Evolutionary conservation across 2,888 invertebrate genomes (phyloP), one percentile per base, ranked within the genome.

Genomic region (Latheticus oryzae): DNA sequence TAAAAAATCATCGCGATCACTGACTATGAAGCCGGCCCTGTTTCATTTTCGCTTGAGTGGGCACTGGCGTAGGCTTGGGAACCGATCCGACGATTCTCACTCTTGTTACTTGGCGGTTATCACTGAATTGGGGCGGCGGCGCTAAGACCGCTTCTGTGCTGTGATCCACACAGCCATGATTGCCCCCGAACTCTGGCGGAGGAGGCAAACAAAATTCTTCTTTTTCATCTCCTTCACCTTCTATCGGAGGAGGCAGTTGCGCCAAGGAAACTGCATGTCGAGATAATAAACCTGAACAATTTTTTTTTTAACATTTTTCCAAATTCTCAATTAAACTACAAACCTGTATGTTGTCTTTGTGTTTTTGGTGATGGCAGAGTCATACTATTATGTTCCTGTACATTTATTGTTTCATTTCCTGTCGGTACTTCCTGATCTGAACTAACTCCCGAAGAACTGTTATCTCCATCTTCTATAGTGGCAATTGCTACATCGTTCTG

Each of bases 111-210:
- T 77, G 80, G 51, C 82, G 77, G 64, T 84, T 84, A 80, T 94
- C 94, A 78, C 91, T 92, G 81, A 95, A 95, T 79, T 95, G 94
- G 24, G 94, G 94, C 23, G 94, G 95, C 24, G 94, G 94, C 13
- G 93, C 92, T 8, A 92, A 84, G 43, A 87, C 81, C 56, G 86
- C 84, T 61, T 84, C 84, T 2, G 81, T 61, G 17, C 47, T 58
- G 32, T 61, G 60, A 24, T 64, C 68, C n/a, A 63, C 37, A 57
- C 32, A 23, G 5, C 21, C 66, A 51, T 73, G 75, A 59, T 73
- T 73, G 19, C 80, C 82, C 40, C 81, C 81, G 66, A 85, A 85
- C 70, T 85, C 85, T 0, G 84, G 83, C 12, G 84, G 83, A 0
- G 86, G 85, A 1, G 86, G 85, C 1, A 85, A 81, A 4, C 84